Conservation (phyloP, 2,113 vertebrate species). For the Melanotaenia duboulayi region DNA sequence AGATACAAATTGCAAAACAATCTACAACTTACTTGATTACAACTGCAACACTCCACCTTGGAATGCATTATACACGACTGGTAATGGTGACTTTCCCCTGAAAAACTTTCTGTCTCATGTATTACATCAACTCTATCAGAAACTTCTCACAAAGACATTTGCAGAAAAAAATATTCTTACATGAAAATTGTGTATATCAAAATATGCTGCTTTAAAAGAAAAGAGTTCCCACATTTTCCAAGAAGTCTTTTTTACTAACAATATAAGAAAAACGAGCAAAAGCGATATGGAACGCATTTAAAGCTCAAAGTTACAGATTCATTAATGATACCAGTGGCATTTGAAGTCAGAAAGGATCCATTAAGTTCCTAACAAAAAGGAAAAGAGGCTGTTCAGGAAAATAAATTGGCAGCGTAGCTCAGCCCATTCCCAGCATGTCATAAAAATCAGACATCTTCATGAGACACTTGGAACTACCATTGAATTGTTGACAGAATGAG, state of each 20-base stretch:
- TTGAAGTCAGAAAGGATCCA: conserved; percentile 51
- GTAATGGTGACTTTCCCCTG: too few relatives aligned
- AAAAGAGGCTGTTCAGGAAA: conserved; percentile 58
- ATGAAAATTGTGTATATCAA: too few relatives aligned
- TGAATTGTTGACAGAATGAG: conserved; percentile 77
- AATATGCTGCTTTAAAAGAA: too few relatives aligned
- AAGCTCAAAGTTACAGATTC: conserved; percentile 38
- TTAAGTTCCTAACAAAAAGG: conserved; percentile 51
- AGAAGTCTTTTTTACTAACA: neutral
- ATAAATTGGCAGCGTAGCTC: conserved; percentile 61
- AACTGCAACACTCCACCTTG: too few relatives aligned
- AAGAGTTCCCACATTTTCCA: too few relatives aligned
- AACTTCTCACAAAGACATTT: too few relatives aligned
- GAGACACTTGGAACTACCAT: conserved; percentile 65
- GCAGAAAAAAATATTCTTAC: too few relatives aligned
- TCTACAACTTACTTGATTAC: too few relatives aligned
- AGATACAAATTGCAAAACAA: neutral
- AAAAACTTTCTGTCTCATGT: too few relatives aligned
- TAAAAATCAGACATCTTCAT: conserved; percentile 71
- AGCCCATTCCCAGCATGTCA: conserved; percentile 56
- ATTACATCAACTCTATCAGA: too few relatives aligned
- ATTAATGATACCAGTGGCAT: conserved; percentile 21
- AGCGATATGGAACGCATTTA: conserved; percentile 29
- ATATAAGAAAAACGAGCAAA: conserved; percentile 17
- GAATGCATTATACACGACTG: too few relatives aligned